Evolutionary conservation across 2,113 vertebrate species (phyloP).

Genomic region (Xenopus laevis): DNA sequence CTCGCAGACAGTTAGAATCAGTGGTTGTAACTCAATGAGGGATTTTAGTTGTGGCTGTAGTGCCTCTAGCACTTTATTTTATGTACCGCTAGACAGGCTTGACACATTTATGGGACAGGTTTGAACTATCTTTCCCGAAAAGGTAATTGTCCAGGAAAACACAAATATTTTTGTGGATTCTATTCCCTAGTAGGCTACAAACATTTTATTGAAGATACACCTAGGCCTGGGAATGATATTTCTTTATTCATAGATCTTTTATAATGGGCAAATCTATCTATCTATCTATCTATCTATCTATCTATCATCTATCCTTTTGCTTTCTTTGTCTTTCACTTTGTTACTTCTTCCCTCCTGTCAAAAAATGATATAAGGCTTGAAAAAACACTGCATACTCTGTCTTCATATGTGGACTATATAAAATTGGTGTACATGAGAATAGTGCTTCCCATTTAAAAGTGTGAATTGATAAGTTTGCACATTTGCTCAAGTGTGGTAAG

Average conservation of each 20-base stretch:
- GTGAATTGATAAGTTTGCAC: no score
- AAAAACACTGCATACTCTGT: no score
- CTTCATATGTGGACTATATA: no score
- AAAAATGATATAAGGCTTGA: no score
- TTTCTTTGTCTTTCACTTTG: no score
- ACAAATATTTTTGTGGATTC: constrained; percentile 30
- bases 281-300: background rate
- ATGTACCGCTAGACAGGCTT: constrained; percentile 28
- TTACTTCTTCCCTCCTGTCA: no score
- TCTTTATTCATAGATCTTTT: background rate
- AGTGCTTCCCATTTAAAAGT: no score
- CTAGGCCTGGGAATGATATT: background rate
- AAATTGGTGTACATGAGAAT: no score
- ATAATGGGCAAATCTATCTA: background rate
- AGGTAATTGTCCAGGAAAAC: constrained; percentile 37
- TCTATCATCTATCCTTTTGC: background rate
- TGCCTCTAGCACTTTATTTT: constrained; percentile 35
- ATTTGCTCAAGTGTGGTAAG: no score
- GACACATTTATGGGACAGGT: constrained; percentile 39
- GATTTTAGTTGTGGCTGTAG: constrained; percentile 22
- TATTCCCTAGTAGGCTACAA: constrained; percentile 15
- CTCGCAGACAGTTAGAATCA: constrained; percentile 28
- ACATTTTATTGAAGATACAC: constrained; percentile 22
- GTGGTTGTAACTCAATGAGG: constrained; percentile 29
- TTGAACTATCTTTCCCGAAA: constrained; percentile 20